Percentiles rank a stretch among this genome's conserved stretches.
Evolutionary conservation across 2,797 vertebrate genomes (phyloP).

Genomic region (Chaunax sp.): DNA sequence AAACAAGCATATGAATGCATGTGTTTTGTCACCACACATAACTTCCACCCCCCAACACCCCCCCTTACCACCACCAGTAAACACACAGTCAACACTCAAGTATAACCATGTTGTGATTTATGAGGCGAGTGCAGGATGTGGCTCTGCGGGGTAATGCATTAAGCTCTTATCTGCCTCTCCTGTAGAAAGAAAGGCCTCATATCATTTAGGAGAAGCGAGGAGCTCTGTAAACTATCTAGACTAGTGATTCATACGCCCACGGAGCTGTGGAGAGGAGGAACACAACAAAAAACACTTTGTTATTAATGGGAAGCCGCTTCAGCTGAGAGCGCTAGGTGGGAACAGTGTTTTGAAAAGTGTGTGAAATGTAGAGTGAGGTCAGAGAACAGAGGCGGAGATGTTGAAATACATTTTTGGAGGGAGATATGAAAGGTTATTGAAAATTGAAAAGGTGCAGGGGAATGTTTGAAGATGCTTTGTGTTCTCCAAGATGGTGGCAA

Average conservation of each 20-base stretch:
- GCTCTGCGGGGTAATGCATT: slow-evolving; percentile 79
- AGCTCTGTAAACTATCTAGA: slow-evolving; percentile 54
- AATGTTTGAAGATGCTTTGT: slow-evolving; percentile 31
- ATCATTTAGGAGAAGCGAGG: slow-evolving; percentile 60
- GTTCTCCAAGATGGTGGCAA: slow-evolving; percentile 39
- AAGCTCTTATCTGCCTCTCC: slow-evolving; percentile 79
- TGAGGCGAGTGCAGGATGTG: slow-evolving; percentile 60
- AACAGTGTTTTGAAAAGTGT: slow-evolving; percentile 15
- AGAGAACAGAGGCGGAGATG: slow-evolving; percentile 23
- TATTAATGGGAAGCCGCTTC: slow-evolving; percentile 50
- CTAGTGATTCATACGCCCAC: slow-evolving; percentile 55
- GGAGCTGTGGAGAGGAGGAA: slow-evolving; percentile 41
- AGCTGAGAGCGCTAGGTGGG: slow-evolving; percentile 31
- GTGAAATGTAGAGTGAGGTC: slow-evolving; percentile 42
- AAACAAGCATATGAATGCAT: slow-evolving; percentile 42
- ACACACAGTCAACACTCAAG: slow-evolving; percentile 53
- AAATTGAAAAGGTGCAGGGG: slow-evolving; percentile 4
- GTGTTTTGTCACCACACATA: slow-evolving; percentile 34
- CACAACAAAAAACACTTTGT: slow-evolving; percentile 49
- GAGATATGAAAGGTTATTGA: slow-evolving; percentile 42
- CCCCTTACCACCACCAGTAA: slow-evolving; percentile 12
- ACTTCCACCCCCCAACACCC: neutral
- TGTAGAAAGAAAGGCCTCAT: slow-evolving; percentile 62
- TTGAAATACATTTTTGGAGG: slow-evolving; percentile 4
- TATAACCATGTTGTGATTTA: slow-evolving; percentile 78